Conservation (phyloP, 2,113 vertebrate species). For the Heteronetta atricapilla region DNA sequence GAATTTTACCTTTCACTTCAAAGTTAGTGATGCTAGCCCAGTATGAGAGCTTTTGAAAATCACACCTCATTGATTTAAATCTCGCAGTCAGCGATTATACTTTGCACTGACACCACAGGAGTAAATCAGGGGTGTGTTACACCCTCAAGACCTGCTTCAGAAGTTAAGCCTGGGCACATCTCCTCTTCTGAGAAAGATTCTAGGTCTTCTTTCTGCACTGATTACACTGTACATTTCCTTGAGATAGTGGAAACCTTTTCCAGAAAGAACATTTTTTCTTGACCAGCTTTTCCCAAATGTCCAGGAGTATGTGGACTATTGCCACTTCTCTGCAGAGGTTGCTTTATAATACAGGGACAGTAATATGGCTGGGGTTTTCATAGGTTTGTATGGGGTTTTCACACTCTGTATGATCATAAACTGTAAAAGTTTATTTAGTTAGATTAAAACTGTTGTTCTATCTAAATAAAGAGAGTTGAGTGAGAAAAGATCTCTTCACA, state of each 20-base stretch:
- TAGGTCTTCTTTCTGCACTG: background rate
- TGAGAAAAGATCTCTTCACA: background rate
- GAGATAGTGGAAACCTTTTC: background rate
- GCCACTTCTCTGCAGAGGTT: background rate
- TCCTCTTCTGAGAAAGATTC: background rate
- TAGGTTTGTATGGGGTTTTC: background rate
- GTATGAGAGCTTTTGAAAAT: constrained; percentile 3
- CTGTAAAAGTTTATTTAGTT: background rate
- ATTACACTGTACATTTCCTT: background rate
- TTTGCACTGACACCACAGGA: background rate
- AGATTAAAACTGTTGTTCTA: background rate
- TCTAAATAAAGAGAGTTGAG: background rate
- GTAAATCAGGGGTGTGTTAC: background rate
- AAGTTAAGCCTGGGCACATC: background rate
- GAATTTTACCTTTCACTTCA: constrained; percentile 28
- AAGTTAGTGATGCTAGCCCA: background rate
- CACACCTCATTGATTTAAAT: constrained; percentile 9
- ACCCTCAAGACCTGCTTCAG: background rate
- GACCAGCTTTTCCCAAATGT: background rate
- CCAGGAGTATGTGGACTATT: background rate
- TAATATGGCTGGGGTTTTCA: background rate
- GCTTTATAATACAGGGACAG: background rate
- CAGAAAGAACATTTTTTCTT: background rate
- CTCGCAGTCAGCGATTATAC: background rate
- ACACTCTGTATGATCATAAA: background rate